Base-by-base conservation (phyloP, 64 coral and sea anemone genomes). In the Stichodactyla helianthus region DNA sequence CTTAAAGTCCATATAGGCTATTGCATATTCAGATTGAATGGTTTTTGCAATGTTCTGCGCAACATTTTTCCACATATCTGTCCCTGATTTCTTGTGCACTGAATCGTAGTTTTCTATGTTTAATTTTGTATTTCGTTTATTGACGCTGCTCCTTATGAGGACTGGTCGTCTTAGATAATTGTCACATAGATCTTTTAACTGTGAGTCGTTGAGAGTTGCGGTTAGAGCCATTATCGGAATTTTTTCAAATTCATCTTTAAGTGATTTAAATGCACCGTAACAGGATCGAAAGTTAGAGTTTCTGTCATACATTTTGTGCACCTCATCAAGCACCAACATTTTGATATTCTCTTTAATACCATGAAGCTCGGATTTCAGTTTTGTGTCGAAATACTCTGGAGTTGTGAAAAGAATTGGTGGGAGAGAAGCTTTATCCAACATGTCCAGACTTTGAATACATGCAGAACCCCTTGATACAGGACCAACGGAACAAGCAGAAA, bases 1-100 rank as follows among this genome's bases (percentile, higher is more conserved):
- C 52, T 26, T 82, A 18, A 94, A 94, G 61, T 91, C 89, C 93
- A 94, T 91, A 77, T 91, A 91, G 0, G 91, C 86, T 82, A 15
- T 57, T 7, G 93, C 82, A 53, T 82, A 95, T 18, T 95, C 82
- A 28, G 87, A 84, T 12, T 68, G 31, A 26, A 85, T 82, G 28
- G 20, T 54, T 27, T 20, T 52, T 31, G 51, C 17, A 17, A 79
- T 0, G 5, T 63, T 78, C 7, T 82, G 20, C 0, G 84, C 71
- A 0, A 79, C 50, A 4, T 60, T 53, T 51, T 25, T 35, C 92
- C 92, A 93, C 71, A 13, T 88, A 60, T 50, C 18, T 61, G 80
- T 90, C 20, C 51, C 55, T 16, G 77, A 80, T 50, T 77, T 86
- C n/a, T 60, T 85, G 26, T 19, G 12, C 35, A 10, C 14, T 7